A percentile compares a stretch with the other conserved stretches of the same genome.
phyloP scores from a whole-genome alignment of 1,140 invertebrate species.

The Nymphalis io region DNA sequence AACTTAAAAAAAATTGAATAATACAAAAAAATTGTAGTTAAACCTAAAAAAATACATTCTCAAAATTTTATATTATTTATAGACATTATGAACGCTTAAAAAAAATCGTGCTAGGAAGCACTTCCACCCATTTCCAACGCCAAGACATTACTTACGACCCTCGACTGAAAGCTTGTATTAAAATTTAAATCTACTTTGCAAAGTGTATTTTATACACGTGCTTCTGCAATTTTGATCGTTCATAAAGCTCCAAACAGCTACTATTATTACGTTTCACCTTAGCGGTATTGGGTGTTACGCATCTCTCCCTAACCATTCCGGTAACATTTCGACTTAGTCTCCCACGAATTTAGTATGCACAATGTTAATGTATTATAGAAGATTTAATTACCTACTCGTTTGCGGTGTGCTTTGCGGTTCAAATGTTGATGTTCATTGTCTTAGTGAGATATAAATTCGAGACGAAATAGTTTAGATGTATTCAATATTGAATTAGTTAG shows the following conservation, averaged over 20 bases:
- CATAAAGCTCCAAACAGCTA: slow-evolving; percentile 76
- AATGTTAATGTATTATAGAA: slow-evolving; percentile 76
- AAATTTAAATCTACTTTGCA: slow-evolving; percentile 81
- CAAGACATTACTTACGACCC: slow-evolving; percentile 76
- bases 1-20: too few species aligned
- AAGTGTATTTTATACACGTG: slow-evolving; percentile 81
- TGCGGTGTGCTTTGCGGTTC: slow-evolving; percentile 61
- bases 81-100: slow-evolving; percentile 16
- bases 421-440: slow-evolving; percentile 41
- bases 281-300: slow-evolving; percentile 74
- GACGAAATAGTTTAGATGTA: neutral
- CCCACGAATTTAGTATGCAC: slow-evolving; percentile 74
- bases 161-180: slow-evolving; percentile 79
- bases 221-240: slow-evolving; percentile 80
- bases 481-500: neutral
- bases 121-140: slow-evolving; percentile 68
- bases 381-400: slow-evolving; percentile 75
- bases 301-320: slow-evolving; percentile 62
- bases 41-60: neutral
- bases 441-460: slow-evolving; percentile 11
- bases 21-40: neutral
- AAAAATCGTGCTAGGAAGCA: slow-evolving; percentile 34
- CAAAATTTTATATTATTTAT: neutral
- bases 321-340: slow-evolving; percentile 69
- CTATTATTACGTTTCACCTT: slow-evolving; percentile 77